Percentiles rank a stretch among this genome's conserved stretches.
Evolutionary conservation across 2,888 invertebrate species (phyloP).

Genomic region (Eupithecia subfuscata): DNA sequence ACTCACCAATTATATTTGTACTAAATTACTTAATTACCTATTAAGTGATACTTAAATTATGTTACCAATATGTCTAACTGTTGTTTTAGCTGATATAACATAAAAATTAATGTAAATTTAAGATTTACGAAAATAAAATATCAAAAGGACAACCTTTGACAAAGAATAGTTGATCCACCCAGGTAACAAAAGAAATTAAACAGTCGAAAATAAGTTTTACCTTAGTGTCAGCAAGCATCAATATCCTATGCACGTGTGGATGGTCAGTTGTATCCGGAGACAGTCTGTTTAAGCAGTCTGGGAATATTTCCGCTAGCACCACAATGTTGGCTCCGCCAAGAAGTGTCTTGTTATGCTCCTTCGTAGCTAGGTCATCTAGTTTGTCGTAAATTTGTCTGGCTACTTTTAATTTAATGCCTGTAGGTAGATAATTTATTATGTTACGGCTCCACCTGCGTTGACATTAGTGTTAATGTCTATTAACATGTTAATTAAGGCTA

Average conservation of each 20-base stretch:
- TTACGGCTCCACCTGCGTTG: no score
- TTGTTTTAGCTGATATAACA: no score
- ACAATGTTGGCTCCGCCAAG: constrained; percentile 85
- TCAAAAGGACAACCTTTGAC: no score
- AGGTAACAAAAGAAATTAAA: neutral
- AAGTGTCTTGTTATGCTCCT: constrained; percentile 71
- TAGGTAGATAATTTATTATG: constrained; percentile 19
- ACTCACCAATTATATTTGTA: no score
- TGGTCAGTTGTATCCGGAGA: constrained; percentile 82
- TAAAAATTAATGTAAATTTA: no score
- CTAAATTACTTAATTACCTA: no score
- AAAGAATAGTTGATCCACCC: no score
- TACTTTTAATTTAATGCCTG: constrained; percentile 84
- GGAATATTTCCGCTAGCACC: constrained; percentile 87
- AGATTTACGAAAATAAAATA: no score
- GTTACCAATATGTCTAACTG: no score
- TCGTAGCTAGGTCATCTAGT: constrained; percentile 79
- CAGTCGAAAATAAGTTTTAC: constrained; percentile 56
- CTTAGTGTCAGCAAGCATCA: constrained; percentile 87
- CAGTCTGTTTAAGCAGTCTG: constrained; percentile 84
- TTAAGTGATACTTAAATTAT: no score
- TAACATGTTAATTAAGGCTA: no score
- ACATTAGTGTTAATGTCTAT: no score
- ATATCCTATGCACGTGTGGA: constrained; percentile 81
- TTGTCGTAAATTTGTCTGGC: constrained; percentile 84